Percentiles rank a stretch among this genome's conserved stretches.
Conservation (phyloP, 2,797 vertebrate genomes). For the Tangara arthus region DNA sequence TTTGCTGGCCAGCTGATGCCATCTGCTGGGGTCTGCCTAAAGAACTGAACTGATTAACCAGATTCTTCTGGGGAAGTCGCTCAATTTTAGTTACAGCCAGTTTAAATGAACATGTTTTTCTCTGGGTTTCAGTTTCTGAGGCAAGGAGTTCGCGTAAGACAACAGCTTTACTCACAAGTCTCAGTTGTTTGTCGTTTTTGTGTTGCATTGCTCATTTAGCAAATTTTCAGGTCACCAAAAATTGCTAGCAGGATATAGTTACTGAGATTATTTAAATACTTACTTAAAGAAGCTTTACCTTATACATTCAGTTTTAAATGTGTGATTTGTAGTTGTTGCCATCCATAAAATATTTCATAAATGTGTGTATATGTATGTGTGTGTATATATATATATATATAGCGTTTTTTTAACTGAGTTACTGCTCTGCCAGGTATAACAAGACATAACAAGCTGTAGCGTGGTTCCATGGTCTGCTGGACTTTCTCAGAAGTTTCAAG, state of each 20-base stretch:
- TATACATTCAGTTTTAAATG: not conserved
- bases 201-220: not conserved
- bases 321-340: not conserved
- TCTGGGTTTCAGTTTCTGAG: not conserved
- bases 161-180: not conserved
- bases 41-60: not conserved
- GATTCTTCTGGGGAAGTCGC: not conserved
- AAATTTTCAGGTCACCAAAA: not conserved
- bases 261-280: not conserved
- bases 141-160: not conserved
- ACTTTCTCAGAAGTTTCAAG: not conserved
- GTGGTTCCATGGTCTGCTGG: not conserved
- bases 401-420: not conserved
- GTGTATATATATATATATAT: too few relatives aligned
- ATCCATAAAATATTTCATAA: not conserved
- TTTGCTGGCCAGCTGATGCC: constrained; percentile 41
- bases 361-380: fast-evolving
- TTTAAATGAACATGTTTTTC: not conserved
- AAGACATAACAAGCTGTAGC: not conserved
- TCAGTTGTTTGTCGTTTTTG: not conserved
- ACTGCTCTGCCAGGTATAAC: not conserved
- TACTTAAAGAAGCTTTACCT: not conserved
- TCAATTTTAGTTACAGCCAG: not conserved
- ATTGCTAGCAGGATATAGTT: not conserved
- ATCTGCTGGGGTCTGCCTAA: constrained; percentile 35